Conservation (phyloP, 2,888 invertebrate species). For the Apotomis capreana region DNA sequence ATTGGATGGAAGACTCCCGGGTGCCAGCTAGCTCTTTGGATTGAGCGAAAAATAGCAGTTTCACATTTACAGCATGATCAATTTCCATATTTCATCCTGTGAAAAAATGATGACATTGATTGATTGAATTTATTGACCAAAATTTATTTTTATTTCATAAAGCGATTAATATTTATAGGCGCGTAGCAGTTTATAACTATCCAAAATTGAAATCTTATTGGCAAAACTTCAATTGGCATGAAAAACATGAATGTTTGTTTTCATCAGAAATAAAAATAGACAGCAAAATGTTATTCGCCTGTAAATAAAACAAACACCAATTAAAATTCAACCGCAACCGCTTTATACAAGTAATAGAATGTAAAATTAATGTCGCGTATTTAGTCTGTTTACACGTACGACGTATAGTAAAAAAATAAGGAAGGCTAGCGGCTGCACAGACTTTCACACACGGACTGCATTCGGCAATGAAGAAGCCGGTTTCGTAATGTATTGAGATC, state of each 20-base stretch:
- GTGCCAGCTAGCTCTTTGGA: constrained; percentile 91
- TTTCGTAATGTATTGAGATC: constrained; percentile 35
- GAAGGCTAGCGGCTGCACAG: constrained; percentile 8
- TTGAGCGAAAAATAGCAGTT: constrained; percentile 94
- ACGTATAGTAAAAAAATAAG: constrained; percentile 16
- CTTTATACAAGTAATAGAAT: too few relatives aligned
- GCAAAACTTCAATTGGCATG: constrained; percentile 20
- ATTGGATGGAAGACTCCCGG: constrained; percentile 78
- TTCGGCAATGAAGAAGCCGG: constrained; percentile 35
- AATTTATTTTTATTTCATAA: too few relatives aligned
- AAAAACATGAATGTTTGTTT: neutral
- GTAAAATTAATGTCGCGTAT: neutral
- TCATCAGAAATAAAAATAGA: constrained; percentile 8
- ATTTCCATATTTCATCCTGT: constrained; percentile 75
- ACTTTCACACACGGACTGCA: constrained; percentile 24
- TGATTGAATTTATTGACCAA: neutral
- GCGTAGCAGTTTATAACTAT: neutral
- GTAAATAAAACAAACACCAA: neutral
- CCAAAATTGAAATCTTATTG: constrained; percentile 5
- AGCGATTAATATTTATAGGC: neutral
- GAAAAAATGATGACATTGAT: constrained; percentile 41
- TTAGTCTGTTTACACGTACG: constrained; percentile 5
- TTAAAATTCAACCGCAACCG: neutral
- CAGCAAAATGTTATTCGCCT: neutral
- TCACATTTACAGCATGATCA: constrained; percentile 81